Base-by-base conservation (phyloP, 2,113 vertebrate genomes). In the Urocynchramus pylzowi region DNA sequence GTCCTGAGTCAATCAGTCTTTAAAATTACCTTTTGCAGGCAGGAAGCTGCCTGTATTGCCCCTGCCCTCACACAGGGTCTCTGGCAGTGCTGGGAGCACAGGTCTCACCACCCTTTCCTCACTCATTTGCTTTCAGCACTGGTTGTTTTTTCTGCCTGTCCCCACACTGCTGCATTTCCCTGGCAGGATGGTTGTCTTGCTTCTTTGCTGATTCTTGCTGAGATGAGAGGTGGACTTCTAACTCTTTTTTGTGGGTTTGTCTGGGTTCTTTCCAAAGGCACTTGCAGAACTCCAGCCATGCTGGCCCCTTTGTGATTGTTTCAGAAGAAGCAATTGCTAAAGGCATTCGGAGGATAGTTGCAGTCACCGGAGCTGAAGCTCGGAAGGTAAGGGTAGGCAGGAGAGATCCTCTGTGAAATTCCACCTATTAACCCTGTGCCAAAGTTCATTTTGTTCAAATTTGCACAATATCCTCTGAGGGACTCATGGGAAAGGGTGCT, bases 271-370 rank as follows among this genome's bases (percentile, higher is more conserved):
- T 93, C 89, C 45, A 74, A 96, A 99, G 99, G 93, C 99, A 99
- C 94, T 97, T 99, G 94, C 98, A 96, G 97, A 99, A 99, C 97
- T 99, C 99, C 0, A 89, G 97, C 94, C 99, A 99, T 0, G 98
- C 98, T 5, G 98, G 98, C 10, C 98, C 98, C 17, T 99, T 99
- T 80, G 99, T 99, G 96, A 99, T 99, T 37, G 99, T 99, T 91
- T 99, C 99, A 0, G 99, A 99, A 96, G 99, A 99, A 98, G 99
- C 99, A 37, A 99, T 99, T 91, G 99, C 99, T 84, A 99, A 99
- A 96, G 99, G 99, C 86, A 99, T 99, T 98, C 98, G 99, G 60
- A 99, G 99, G 91, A 99, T 99, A 71, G 99, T 99, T 50, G 99
- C 99, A 3, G 98, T 99, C 96, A 99, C 99, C 0, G 99, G 99